phyloP scores from a whole-genome alignment of 2,797 vertebrate species.

The Corythornis leucogaster region DNA sequence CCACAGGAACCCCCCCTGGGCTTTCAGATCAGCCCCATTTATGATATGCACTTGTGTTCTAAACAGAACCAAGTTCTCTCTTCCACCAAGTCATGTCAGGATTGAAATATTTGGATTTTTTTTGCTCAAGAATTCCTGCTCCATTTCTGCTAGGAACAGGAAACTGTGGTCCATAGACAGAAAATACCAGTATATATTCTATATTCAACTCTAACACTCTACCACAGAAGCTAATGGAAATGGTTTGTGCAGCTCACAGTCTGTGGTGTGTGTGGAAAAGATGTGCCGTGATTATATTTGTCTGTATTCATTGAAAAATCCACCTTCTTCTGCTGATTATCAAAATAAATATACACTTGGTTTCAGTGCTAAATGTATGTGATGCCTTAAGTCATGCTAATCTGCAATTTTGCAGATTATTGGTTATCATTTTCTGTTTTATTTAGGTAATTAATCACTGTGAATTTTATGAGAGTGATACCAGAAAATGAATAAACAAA shows the following conservation, averaged over 20 bases:
- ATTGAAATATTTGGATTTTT: neutral
- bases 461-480: neutral
- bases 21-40: constrained; percentile 26
- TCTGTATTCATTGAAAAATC: neutral
- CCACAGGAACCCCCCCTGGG: neutral
- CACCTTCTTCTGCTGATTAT: neutral
- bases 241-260: neutral
- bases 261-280: neutral
- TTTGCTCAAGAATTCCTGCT: neutral
- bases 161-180: neutral
- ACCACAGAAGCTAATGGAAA: neutral
- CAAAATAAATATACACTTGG: neutral
- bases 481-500: neutral
- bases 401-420: neutral
- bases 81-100: neutral
- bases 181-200: neutral
- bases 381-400: neutral
- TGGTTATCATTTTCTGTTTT: neutral
- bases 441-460: neutral
- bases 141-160: neutral
- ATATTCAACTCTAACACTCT: neutral
- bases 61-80: neutral
- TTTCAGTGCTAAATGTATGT: neutral
- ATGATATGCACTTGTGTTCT: constrained; percentile 15
- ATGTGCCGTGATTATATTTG: neutral